These are phyloP conservation scores for Cepaea nemoralis DNA, from an alignment of 1,140 invertebrate genomes.

Conservation along the genomic window DNA sequence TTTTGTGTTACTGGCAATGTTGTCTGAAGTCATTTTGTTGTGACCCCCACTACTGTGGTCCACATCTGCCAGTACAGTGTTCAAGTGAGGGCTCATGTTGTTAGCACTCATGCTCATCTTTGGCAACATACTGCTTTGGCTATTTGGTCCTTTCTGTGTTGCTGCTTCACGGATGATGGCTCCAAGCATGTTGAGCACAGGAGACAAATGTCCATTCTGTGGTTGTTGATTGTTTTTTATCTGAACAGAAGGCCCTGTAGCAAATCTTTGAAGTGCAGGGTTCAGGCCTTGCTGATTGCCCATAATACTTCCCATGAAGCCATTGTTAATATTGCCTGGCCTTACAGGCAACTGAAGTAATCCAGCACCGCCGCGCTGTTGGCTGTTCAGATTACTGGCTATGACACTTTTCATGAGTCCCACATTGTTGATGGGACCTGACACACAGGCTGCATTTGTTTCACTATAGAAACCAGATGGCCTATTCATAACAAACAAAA, in stretches of 20 bases:
- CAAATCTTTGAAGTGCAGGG: neutral
- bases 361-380: neutral
- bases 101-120: neutral
- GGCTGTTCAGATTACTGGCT: neutral
- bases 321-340: neutral
- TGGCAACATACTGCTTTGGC: constrained; percentile 15
- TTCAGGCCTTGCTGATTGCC: constrained; percentile 26
- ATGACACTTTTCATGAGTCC: neutral
- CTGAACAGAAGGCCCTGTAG: neutral
- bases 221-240: neutral
- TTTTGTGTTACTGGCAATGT: neutral
- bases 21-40: neutral
- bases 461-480: constrained; percentile 60
- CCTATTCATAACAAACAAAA: constrained; percentile 43
- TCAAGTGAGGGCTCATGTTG: neutral
- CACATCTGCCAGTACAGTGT: neutral
- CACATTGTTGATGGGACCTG: constrained; percentile 12
- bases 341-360: constrained; percentile 1
- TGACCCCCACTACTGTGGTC: neutral
- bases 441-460: constrained; percentile 8
- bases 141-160: constrained; percentile 39
- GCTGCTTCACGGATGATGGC: constrained; percentile 39
- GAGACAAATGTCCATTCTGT: neutral
- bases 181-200: constrained; percentile 50
- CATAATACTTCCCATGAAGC: neutral